Evolutionary conservation across 2,888 invertebrate species (phyloP), one percentile per base, ranked within the genome.

Genomic region (Pristionchus japonicus): DNA sequence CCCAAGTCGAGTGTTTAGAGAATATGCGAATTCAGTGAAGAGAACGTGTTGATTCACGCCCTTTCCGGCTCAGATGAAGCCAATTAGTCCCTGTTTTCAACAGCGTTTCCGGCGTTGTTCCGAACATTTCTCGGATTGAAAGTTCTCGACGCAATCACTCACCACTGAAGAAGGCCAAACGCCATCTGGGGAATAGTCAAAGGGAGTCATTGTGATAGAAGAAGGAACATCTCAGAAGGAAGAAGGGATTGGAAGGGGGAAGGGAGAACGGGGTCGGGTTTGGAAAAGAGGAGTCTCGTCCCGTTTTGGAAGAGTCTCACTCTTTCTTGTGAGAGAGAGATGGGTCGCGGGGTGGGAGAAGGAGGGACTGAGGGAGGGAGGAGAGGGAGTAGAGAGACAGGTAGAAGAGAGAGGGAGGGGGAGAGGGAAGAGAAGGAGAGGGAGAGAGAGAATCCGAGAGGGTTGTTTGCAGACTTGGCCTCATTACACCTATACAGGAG

Each of bases 301-400:
- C 82, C 82, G 82, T 83, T 52, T 83, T 52, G 82, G 82, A 83
- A 37, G 82, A 83, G 82, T 83, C 82, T 83, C 82, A 49, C 52
- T 83, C 49, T 52, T 83, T 52, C 49, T 83, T 83, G 82, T 52
- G 47, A 20, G 77, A n/a, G 67, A 67, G 47, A 31, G 91, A 31
- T 80, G 82, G 87, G 61, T 43, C 57, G 49, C n/a, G n/a, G n/a
- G n/a, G n/a, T n/a, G n/a, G n/a, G n/a, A n/a, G n/a, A n/a, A n/a
- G n/a, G n/a, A n/a, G n/a, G 43, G 43, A 83, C 31, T 13, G 52
- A 85, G 77, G 17, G 61, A 57, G 74, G 47, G 77, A 9, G 77
- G 77, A 85, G n/a, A 83, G 31, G 64, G 40, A 57, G 49, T 15
- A 40, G 31, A 74, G 49, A 27, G 6, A 49, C 34, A 57, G 47